These are phyloP conservation scores for Labeo rohita DNA, from an alignment of 2,113 vertebrate species.

Conservation along the genomic window DNA sequence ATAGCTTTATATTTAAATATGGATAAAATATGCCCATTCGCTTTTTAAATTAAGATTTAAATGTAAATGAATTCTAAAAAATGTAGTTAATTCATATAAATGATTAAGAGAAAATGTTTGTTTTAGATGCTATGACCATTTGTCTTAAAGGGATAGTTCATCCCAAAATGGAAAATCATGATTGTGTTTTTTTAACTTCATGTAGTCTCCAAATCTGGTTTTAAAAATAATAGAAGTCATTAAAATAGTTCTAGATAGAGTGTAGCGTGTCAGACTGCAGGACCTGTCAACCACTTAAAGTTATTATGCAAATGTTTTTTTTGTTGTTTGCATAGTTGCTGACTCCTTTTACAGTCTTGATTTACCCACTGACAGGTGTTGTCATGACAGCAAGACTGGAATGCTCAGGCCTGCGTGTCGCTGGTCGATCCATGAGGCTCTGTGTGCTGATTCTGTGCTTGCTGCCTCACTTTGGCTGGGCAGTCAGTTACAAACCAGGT, in stretches of 20 bases:
- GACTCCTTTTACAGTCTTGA: neutral
- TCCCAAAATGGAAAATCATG: neutral
- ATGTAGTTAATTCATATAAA: too few relatives aligned
- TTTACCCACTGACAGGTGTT: conserved; percentile 57
- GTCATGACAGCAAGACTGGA: conserved; percentile 47
- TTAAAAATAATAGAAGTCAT: neutral
- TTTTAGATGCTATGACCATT: neutral
- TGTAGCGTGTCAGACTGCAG: neutral
- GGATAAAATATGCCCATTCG: too few relatives aligned
- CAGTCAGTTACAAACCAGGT: conserved; percentile 78
- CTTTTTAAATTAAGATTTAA: neutral
- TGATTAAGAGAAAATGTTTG: neutral
- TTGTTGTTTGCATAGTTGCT: neutral
- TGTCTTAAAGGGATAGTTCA: neutral
- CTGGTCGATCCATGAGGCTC: conserved; percentile 60
- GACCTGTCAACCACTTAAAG: neutral
- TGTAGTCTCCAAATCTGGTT: neutral
- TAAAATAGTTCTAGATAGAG: neutral
- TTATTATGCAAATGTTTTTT: neutral
- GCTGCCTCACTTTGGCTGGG: conserved; percentile 65
- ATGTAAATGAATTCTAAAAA: neutral
- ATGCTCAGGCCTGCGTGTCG: conserved; percentile 34
- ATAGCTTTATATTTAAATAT: neutral
- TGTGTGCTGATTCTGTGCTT: conserved; percentile 72
- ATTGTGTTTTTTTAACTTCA: neutral